phyloP scores from a whole-genome alignment of 2,113 vertebrate genomes.

The Xenus cinereus region DNA sequence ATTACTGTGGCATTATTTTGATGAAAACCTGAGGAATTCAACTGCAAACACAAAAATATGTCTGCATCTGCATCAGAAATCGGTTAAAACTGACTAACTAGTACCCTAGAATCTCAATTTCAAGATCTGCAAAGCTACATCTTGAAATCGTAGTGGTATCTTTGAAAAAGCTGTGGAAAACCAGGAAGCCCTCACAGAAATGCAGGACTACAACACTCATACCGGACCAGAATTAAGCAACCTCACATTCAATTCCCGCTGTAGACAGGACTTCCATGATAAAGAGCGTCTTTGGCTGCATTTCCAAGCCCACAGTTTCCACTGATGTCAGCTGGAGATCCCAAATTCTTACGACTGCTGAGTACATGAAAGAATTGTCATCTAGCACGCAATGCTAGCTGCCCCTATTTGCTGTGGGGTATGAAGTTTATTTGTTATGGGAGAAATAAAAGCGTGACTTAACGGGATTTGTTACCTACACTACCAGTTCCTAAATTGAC shows the following conservation, averaged over 20 bases:
- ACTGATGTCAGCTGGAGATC: neutral
- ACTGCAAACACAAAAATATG: neutral
- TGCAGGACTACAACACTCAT: neutral
- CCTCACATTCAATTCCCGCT: neutral
- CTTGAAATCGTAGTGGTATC: neutral
- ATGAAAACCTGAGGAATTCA: neutral
- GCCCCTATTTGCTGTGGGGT: neutral
- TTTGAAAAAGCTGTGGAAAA: neutral
- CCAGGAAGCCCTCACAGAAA: neutral
- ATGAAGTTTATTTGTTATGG: neutral
- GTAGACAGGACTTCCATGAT: neutral
- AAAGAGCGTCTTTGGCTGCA: neutral
- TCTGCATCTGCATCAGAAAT: neutral
- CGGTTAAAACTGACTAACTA: neutral
- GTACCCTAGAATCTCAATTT: too few relatives aligned
- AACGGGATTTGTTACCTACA: neutral
- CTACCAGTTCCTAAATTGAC: neutral
- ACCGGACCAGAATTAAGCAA: neutral
- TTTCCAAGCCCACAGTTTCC: neutral
- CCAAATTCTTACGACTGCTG: neutral
- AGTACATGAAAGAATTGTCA: neutral
- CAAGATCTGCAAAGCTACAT: neutral
- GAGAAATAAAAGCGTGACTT: neutral
- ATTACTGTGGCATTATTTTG: neutral
- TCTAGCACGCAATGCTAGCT: neutral